Conservation (phyloP, 2,113 vertebrate genomes). For the Psilopogon haemacephalus region DNA sequence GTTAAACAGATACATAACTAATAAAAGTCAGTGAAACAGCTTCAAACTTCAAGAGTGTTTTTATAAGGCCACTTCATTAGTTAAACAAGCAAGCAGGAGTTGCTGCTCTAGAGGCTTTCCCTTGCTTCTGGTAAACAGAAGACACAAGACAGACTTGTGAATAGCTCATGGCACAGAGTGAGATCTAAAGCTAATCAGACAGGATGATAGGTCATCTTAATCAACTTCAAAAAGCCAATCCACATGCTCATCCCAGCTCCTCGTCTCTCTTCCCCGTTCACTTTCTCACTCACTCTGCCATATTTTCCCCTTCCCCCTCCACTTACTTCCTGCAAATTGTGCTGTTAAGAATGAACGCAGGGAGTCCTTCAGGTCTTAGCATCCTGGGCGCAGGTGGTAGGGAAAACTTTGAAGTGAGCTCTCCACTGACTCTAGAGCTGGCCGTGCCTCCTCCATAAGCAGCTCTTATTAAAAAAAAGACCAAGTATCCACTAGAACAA, state of each 20-base stretch:
- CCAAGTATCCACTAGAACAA: slow-evolving; percentile 79
- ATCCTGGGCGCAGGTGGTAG: slow-evolving; percentile 76
- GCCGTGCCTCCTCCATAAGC: slow-evolving; percentile 74
- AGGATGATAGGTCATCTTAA: slow-evolving; percentile 60
- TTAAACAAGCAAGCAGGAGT: slow-evolving; percentile 34
- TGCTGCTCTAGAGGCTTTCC: slow-evolving; percentile 9
- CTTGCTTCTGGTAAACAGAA: slow-evolving; percentile 44
- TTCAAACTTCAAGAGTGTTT: slow-evolving; percentile 45
- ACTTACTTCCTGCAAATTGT: background rate
- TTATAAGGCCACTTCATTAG: slow-evolving; percentile 62
- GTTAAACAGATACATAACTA: background rate
- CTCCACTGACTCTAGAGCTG: slow-evolving; percentile 63
- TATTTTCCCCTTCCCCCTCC: slow-evolving; percentile 21
- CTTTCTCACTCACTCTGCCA: background rate
- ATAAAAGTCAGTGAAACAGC: slow-evolving; percentile 16
- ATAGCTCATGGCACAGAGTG: slow-evolving; percentile 38
- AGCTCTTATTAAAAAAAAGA: slow-evolving; percentile 82
- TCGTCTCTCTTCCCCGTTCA: background rate
- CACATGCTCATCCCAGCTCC: slow-evolving; percentile 42
- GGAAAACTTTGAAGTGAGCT: slow-evolving; percentile 76
- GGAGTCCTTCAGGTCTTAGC: slow-evolving; percentile 64
- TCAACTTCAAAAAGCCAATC: slow-evolving; percentile 64
- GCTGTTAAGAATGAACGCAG: slow-evolving; percentile 14
- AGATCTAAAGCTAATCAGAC: slow-evolving; percentile 40
- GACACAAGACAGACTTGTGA: slow-evolving; percentile 47